A percentile compares a stretch with the other conserved stretches of the same genome.
These are phyloP conservation scores for Lithophane leautieri DNA, from an alignment of 2,888 invertebrate genomes.

Conservation along the genomic window DNA sequence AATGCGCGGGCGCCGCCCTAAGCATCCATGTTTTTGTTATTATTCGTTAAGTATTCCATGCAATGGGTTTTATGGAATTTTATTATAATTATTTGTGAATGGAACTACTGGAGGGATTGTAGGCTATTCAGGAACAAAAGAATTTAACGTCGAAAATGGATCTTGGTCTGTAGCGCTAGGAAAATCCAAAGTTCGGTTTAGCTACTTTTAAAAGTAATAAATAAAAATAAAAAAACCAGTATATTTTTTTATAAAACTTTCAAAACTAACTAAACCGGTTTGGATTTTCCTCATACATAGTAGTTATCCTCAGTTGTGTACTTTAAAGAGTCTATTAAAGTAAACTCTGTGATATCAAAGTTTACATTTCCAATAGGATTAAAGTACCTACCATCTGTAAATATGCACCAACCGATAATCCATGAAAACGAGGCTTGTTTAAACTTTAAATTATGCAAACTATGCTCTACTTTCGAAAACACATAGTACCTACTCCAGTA, in stretches of 20 bases:
- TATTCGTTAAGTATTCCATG: slow-evolving; percentile 26
- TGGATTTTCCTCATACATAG: no score
- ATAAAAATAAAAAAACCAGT: no score
- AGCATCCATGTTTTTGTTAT: slow-evolving; percentile 43
- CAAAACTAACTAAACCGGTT: no score
- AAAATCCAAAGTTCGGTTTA: background rate
- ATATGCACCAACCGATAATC: background rate
- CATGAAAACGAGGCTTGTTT: slow-evolving; percentile 13
- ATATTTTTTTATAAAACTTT: no score
- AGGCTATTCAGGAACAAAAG: background rate
- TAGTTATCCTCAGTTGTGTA: no score
- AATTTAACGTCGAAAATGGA: background rate
- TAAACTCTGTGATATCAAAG: background rate
- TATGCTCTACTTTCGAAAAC: slow-evolving; percentile 5
- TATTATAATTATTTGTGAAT: slow-evolving; percentile 13
- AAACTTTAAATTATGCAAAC: background rate
- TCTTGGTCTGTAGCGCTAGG: background rate
- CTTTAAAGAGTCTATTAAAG: no score
- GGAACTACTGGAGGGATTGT: background rate
- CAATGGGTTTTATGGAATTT: slow-evolving; percentile 2
- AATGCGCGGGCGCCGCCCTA: slow-evolving; percentile 71
- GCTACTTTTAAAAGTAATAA: background rate
- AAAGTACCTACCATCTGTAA: background rate
- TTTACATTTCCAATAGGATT: background rate
- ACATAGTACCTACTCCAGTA: background rate